Conservation (phyloP, 2,888 invertebrate genomes). For the Hirudinaria manillensis region DNA sequence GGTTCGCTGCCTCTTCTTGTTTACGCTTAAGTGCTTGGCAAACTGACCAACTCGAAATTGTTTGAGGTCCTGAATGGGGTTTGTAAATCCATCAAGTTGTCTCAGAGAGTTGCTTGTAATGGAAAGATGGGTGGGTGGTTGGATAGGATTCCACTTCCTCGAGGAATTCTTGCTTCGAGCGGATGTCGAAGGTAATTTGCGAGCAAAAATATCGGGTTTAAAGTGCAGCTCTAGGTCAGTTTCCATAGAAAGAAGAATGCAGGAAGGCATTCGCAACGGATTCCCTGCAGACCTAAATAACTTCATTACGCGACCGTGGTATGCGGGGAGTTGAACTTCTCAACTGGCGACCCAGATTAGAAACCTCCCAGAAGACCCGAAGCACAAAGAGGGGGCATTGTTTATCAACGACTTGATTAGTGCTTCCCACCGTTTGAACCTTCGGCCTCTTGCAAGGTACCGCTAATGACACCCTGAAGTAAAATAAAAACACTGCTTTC, state of each 20-base stretch:
- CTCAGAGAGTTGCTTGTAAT: no score
- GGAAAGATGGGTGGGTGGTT: no score
- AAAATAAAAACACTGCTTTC: constrained; percentile 1
- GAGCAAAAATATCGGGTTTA: no score
- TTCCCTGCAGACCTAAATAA: constrained; percentile 1
- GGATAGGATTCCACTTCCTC: no score
- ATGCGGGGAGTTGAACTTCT: neutral
- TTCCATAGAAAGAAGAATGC: neutral
- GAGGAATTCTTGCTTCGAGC: no score
- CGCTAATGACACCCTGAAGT: constrained; percentile 9
- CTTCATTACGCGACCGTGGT: constrained; percentile 12
- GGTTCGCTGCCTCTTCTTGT: neutral
- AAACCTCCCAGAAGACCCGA: neutral
- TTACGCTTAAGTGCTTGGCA: constrained; percentile 4
- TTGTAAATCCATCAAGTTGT: no score
- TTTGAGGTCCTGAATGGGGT: no score
- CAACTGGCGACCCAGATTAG: constrained; percentile 11
- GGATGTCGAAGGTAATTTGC: no score
- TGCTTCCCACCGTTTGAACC: neutral
- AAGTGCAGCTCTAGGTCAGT: no score
- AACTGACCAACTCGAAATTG: neutral
- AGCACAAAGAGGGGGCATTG: constrained; percentile 7
- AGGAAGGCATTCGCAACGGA: neutral
- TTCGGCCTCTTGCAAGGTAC: neutral
- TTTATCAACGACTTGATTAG: constrained; percentile 13